These are phyloP conservation scores for Oxyura jamaicensis DNA, from an alignment of 2,113 vertebrate genomes.

Conservation along the genomic window DNA sequence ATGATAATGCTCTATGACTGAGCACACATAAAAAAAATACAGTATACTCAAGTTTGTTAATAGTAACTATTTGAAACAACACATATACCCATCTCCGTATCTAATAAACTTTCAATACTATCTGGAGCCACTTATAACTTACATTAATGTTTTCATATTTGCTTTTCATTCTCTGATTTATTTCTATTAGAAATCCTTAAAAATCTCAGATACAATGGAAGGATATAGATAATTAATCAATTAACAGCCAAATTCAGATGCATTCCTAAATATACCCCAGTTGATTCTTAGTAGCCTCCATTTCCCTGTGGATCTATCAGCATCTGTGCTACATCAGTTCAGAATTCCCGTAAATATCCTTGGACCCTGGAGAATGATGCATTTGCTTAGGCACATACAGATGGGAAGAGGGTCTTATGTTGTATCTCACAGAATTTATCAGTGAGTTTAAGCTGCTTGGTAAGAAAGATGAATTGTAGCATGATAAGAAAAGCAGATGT, in stretches of 20 bases:
- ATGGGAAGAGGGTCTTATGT: not conserved
- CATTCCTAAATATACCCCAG: not conserved
- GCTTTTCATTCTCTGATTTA: not conserved
- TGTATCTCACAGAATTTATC: not conserved
- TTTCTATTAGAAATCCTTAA: not conserved
- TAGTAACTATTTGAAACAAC: not conserved
- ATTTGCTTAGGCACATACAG: not conserved
- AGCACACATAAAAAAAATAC: not conserved
- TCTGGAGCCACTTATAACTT: not conserved
- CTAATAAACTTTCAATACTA: not conserved
- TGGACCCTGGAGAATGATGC: not conserved
- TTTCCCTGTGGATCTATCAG: not conserved
- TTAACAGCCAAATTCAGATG: not conserved
- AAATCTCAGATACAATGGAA: conserved; percentile 5
- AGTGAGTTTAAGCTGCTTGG: not conserved
- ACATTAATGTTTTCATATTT: not conserved
- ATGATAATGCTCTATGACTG: not conserved
- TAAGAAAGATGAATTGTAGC: not conserved
- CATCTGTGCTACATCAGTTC: not conserved
- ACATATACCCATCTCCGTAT: not conserved
- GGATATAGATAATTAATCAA: not conserved
- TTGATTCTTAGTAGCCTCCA: not conserved
- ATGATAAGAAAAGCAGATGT: not conserved
- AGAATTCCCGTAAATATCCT: not conserved
- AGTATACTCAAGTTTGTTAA: conserved; percentile 12